A percentile compares a stretch with the other conserved stretches of the same genome.
Evolutionary conservation across 2,113 vertebrate species (phyloP).

Genomic region (Microcebus jonahi): DNA sequence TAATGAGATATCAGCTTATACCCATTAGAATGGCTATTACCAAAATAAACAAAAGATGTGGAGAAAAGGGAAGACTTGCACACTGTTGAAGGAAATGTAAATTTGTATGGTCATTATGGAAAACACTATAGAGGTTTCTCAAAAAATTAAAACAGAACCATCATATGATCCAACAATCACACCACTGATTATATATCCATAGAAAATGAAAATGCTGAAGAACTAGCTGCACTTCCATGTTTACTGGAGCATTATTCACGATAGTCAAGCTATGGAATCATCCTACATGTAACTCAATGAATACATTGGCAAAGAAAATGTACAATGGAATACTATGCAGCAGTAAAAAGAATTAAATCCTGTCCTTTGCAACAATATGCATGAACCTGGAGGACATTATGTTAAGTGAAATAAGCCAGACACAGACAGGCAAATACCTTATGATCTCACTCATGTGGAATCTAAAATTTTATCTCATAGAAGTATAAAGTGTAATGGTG

Average conservation of each 20-base stretch:
- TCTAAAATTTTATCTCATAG: not conserved
- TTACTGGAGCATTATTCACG: not conserved
- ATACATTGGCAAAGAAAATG: not conserved
- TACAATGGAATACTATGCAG: not conserved
- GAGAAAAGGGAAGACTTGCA: no score
- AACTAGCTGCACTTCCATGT: not conserved
- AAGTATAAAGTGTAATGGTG: not conserved
- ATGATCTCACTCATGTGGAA: not conserved
- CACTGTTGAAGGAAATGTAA: no score
- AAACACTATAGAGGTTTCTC: no score
- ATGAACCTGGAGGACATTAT: not conserved
- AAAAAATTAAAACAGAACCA: no score
- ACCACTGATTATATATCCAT: not conserved
- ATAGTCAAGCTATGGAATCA: not conserved
- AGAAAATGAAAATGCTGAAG: not conserved
- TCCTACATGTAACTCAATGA: not conserved
- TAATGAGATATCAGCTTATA: no score
- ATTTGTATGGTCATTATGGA: no score
- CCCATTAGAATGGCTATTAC: no score
- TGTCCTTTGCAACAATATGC: not conserved
- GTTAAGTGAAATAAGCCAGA: not conserved
- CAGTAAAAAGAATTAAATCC: not conserved
- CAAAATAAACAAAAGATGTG: no score
- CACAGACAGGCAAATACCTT: not conserved
- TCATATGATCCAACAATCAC: not conserved